A percentile compares a stretch with the other conserved stretches of the same genome.
Evolutionary conservation across 1,140 invertebrate species (phyloP).

Genomic region (Hesperophylax magnus): DNA sequence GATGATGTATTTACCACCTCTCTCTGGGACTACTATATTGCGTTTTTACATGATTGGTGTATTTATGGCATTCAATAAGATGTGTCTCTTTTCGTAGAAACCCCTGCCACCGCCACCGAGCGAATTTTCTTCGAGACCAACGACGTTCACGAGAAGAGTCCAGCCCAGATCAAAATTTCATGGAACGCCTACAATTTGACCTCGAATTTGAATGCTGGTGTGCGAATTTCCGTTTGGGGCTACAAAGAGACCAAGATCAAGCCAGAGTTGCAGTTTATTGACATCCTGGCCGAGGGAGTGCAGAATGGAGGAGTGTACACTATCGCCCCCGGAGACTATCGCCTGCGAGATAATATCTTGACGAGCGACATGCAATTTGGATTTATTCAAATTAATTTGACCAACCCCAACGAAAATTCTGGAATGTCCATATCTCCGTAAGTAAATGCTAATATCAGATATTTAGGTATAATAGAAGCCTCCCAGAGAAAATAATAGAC

Average conservation of each 20-base stretch:
- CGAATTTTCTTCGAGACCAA: slow-evolving; percentile 86
- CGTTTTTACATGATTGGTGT: no score
- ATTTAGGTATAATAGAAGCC: not conserved
- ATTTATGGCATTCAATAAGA: no score
- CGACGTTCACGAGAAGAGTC: slow-evolving; percentile 79
- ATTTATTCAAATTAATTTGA: slow-evolving; percentile 92
- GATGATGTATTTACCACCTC: no score
- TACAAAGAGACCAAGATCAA: slow-evolving; percentile 88
- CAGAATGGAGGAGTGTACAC: slow-evolving; percentile 78
- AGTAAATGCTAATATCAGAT: slow-evolving; percentile 65
- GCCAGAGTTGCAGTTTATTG: slow-evolving; percentile 76
- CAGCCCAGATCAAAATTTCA: slow-evolving; percentile 80
- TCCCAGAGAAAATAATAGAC: no score
- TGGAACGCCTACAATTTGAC: slow-evolving; percentile 92
- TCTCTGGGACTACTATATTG: no score
- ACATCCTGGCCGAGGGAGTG: slow-evolving; percentile 73
- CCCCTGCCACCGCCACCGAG: slow-evolving; percentile 86
- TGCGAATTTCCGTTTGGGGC: slow-evolving; percentile 88
- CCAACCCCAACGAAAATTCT: slow-evolving; percentile 78
- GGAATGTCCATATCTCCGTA: slow-evolving; percentile 84
- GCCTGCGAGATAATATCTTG: slow-evolving; percentile 77
- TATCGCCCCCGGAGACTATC: slow-evolving; percentile 79
- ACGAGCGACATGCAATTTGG: slow-evolving; percentile 86
- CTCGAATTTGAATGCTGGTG: slow-evolving; percentile 79
- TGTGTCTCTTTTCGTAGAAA: slow-evolving; percentile 74